Evolutionary conservation across 2,113 vertebrate genomes (phyloP), one percentile per base, ranked within the genome.

Genomic region (Prinia subflava): DNA sequence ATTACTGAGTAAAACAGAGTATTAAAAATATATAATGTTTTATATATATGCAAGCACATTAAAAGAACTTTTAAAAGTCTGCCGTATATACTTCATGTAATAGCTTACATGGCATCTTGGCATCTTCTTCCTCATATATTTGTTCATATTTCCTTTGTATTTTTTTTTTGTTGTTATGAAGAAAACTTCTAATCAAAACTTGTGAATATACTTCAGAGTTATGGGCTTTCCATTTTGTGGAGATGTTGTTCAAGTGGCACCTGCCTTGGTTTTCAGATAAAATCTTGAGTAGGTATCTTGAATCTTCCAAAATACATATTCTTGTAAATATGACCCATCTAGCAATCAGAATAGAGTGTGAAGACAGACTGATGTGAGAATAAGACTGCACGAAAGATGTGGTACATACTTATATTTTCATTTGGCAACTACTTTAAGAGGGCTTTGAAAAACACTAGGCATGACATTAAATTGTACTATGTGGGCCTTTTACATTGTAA

Each of bases 341-440:
- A 87, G 31, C 15, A 89, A 39, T 55, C 62, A 84, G 33, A 94
- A 92, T 62, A 47, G 8, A 81, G 22, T 33, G 53, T 87, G 53
- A 92, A 95, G 33, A 18, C 20, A 85, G 50, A 24, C 35, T 17
- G 33, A 68, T 87, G 68, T 96, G 83, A 96, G 92, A 89, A 83
- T 24, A 84, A 5, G 14, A 67, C 27, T 76, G 33, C 4, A 28
- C 4, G 23, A 95, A 92, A 73, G 63, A 35, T 41, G 37, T 74
- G 9, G 12, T 57, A 33, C 30, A 88, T 91, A 76, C 31, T 89
- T 87, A 27, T 57, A 90, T 94, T 95, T 88, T 64, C 37, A 94
- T 84, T 71, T 96, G 78, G 52, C 91, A 83, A 79, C 44, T 59
- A 22, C 49, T 94, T 73, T 89, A 69, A 92, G 55, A 77, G 21